A percentile compares a stretch with the other conserved stretches of the same genome.
phyloP scores from a whole-genome alignment of 2,888 invertebrate genomes.

The Cantharis rufa region DNA sequence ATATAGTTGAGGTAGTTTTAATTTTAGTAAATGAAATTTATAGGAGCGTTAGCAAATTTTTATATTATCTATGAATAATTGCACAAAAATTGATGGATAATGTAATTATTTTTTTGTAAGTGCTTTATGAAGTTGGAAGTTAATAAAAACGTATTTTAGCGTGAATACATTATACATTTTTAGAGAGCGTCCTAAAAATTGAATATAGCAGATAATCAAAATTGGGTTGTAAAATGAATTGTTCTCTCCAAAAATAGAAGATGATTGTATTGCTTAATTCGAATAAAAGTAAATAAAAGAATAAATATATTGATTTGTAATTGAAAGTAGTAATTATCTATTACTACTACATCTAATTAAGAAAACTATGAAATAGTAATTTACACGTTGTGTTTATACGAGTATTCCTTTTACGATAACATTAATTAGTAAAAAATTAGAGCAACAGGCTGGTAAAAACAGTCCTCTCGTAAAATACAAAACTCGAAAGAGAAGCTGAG shows the following conservation, averaged over 20 bases:
- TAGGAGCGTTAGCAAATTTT: no score
- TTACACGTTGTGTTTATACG: not conserved
- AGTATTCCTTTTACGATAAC: not conserved
- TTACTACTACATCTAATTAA: not conserved
- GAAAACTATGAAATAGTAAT: not conserved
- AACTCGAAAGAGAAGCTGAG: constrained; percentile 22
- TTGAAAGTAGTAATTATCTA: not conserved
- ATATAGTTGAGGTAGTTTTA: no score
- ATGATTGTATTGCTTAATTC: no score
- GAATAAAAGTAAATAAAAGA: not conserved
- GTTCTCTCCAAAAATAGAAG: not conserved
- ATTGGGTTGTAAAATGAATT: not conserved
- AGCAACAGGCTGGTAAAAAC: constrained; percentile 24
- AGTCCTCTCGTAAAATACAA: constrained; percentile 15
- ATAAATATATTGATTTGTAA: not conserved
- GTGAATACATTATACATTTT: no score
- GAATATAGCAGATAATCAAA: not conserved
- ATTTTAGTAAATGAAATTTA: no score
- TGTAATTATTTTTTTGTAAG: no score
- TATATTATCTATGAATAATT: no score
- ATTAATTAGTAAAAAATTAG: constrained; percentile 9
- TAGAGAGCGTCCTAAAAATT: not conserved
- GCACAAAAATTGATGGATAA: no score
- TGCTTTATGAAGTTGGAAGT: no score
- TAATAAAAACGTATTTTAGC: no score